phyloP scores from a whole-genome alignment of 2,888 invertebrate species.

The Acrobasis suavella region DNA sequence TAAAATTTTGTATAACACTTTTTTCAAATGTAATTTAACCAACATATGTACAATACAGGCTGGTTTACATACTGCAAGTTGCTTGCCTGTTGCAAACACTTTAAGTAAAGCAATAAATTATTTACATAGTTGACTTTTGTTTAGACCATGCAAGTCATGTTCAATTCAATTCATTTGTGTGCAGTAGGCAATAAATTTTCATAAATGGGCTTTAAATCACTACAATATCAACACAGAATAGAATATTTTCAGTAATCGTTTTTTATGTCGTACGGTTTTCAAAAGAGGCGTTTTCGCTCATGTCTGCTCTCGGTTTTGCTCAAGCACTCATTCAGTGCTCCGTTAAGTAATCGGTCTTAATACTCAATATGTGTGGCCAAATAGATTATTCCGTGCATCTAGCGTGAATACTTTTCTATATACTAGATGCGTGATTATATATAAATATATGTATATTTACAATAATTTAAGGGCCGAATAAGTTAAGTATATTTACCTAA shows the following conservation, averaged over 20 bases:
- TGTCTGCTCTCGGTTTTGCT: neutral
- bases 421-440: conserved; percentile 3
- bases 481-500: neutral
- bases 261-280: neutral
- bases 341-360: conserved; percentile 33
- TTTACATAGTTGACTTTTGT: too few species aligned
- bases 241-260: neutral
- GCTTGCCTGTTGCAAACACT: too few species aligned
- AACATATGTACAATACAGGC: too few species aligned
- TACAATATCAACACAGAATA: too few species aligned
- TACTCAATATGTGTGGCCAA: conserved; percentile 48
- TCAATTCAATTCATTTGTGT: too few species aligned
- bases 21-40: too few species aligned
- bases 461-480: neutral
- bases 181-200: too few species aligned
- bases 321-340: neutral
- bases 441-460: neutral
- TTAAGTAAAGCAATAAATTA: too few species aligned
- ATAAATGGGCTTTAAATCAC: too few species aligned
- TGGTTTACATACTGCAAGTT: too few species aligned
- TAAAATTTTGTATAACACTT: too few species aligned
- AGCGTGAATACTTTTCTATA: conserved; percentile 24
- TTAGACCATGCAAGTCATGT: too few species aligned
- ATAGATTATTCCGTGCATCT: conserved; percentile 32
- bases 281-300: neutral